A percentile compares a stretch with the other conserved stretches of the same genome.
phyloP scores from a whole-genome alignment of 2,113 vertebrate species.

The Zeus faber region DNA sequence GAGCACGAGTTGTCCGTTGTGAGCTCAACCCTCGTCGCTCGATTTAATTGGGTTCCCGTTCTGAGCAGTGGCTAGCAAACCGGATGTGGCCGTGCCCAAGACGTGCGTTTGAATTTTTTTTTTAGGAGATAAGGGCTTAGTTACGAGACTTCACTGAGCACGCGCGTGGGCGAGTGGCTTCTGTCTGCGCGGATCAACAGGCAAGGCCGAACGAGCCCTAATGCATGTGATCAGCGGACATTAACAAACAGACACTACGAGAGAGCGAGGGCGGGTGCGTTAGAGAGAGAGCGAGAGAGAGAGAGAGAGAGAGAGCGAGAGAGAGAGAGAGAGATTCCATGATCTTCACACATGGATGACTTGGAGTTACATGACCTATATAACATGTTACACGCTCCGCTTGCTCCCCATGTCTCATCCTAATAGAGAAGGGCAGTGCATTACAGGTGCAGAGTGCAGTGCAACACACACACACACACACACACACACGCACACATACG shows the following conservation, averaged over 20 bases:
- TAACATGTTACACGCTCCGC: conserved; percentile 72
- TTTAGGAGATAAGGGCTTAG: no score
- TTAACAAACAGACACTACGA: conserved; percentile 41
- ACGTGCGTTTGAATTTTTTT: no score
- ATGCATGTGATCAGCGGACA: conserved; percentile 18
- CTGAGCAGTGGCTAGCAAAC: no score
- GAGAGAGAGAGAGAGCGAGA: conserved; percentile 1
- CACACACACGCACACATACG: conserved; percentile 21
- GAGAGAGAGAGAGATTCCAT: conserved; percentile 48
- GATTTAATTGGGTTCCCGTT: no score
- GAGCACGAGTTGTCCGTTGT: no score
- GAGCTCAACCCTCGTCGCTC: no score
- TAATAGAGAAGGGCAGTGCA: conserved; percentile 61
- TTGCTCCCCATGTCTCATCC: conserved; percentile 67
- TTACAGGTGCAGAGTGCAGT: conserved; percentile 67
- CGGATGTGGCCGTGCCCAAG: no score
- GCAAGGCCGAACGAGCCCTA: not conserved
- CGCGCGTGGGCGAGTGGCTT: not conserved
- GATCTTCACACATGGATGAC: conserved; percentile 77
- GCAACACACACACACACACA: conserved; percentile 18
- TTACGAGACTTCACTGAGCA: no score
- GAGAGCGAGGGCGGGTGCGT: conserved; percentile 15
- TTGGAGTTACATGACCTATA: conserved; percentile 78
- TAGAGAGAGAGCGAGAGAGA: conserved; percentile 10
- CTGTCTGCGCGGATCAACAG: not conserved